These are phyloP conservation scores for Dione vanillae DNA, from an alignment of 2,888 invertebrate genomes.

Conservation along the genomic window DNA sequence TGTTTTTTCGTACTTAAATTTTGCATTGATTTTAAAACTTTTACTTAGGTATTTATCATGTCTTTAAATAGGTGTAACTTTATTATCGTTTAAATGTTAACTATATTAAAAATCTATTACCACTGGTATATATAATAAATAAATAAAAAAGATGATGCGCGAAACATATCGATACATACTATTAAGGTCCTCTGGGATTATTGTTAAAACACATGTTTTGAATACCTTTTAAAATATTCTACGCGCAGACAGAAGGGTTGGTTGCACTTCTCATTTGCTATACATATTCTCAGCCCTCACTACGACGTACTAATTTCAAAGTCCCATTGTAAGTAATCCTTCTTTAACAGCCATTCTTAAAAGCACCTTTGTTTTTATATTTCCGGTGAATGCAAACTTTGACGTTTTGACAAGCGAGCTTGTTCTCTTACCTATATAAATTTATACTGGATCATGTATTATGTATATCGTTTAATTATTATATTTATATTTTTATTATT, in stretches of 20 bases:
- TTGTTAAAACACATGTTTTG: conserved; percentile 77
- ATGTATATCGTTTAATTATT: background rate
- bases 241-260: conserved; percentile 81
- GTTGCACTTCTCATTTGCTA: conserved; percentile 70
- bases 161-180: conserved; percentile 49
- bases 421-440: conserved; percentile 54
- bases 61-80: too few relatives aligned
- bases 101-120: background rate
- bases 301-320: conserved; percentile 58
- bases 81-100: too few relatives aligned
- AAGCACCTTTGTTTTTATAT: conserved; percentile 70
- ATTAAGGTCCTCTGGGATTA: conserved; percentile 62
- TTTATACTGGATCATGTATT: background rate
- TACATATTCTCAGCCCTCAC: conserved; percentile 65
- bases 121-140: background rate
- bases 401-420: conserved; percentile 62
- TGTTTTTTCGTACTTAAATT: too few relatives aligned
- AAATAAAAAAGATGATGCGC: background rate
- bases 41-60: too few relatives aligned
- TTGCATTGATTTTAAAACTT: too few relatives aligned
- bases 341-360: conserved; percentile 61
- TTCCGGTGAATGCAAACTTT: conserved; percentile 67
- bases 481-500: too few relatives aligned
- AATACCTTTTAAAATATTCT: conserved; percentile 72
- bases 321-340: conserved; percentile 71